phyloP scores from a whole-genome alignment of 2,113 vertebrate genomes.

The Thamnaconus septentrionalis region DNA sequence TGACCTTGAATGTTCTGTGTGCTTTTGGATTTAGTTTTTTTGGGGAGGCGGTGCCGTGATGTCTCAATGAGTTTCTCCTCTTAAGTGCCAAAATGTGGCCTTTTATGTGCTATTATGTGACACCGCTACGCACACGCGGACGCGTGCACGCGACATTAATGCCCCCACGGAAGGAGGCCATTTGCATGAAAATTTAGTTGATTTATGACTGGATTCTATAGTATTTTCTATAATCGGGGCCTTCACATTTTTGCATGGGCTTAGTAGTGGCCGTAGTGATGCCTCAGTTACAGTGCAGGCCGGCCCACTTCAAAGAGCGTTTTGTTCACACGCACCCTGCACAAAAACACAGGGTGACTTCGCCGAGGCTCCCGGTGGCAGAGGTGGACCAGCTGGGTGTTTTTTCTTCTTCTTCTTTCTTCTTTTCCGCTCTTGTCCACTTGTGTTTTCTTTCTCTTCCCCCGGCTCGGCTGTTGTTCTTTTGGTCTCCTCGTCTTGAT shows the following conservation, averaged over 20 bases:
- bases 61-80: conserved; percentile 68
- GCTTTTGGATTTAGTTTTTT: conserved; percentile 30
- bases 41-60: conserved; percentile 40
- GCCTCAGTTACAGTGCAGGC: conserved; percentile 72
- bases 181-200: conserved; percentile 76
- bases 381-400: conserved; percentile 75
- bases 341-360: conserved; percentile 73
- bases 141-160: conserved; percentile 48
- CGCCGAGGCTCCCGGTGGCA: conserved; percentile 67
- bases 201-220: conserved; percentile 76
- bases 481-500: conserved; percentile 40
- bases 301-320: conserved; percentile 75
- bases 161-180: conserved; percentile 52
- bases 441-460: conserved; percentile 28
- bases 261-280: conserved; percentile 80
- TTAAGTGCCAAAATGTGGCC: conserved; percentile 66
- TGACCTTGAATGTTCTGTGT: conserved; percentile 78
- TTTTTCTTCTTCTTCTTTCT: conserved; percentile 43
- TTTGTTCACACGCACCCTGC: conserved; percentile 73
- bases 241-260: conserved; percentile 75
- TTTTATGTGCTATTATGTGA: conserved; percentile 68
- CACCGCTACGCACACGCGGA: conserved; percentile 57
- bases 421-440: conserved; percentile 36
- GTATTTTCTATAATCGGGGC: conserved; percentile 72
- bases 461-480: conserved; percentile 45